These are phyloP conservation scores for Drosophila rufa DNA, from an alignment of 1,140 invertebrate species.

Conservation along the genomic window DNA sequence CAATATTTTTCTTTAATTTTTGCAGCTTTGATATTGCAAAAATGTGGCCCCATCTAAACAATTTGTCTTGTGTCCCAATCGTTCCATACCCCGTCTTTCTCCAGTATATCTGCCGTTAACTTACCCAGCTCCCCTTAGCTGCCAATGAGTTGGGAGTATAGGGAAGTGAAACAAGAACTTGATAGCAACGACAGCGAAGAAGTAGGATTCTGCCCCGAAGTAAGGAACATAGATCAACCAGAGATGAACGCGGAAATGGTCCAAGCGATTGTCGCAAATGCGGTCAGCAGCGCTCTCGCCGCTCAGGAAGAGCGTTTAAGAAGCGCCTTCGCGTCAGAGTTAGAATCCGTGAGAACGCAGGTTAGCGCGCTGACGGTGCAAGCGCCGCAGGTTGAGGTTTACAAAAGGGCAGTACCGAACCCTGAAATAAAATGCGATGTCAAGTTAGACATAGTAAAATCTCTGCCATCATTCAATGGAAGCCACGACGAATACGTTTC, in stretches of 20 bases:
- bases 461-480: slow-evolving; percentile 20
- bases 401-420: slow-evolving; percentile 5
- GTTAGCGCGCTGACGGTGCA: slow-evolving; percentile 6
- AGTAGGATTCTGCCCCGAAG: neutral
- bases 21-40: neutral
- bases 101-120: neutral
- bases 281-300: slow-evolving; percentile 3
- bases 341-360: neutral
- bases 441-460: slow-evolving; percentile 24
- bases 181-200: slow-evolving; percentile 14
- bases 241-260: slow-evolving; percentile 12
- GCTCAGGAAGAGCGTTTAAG: slow-evolving; percentile 1
- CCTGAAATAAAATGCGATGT: slow-evolving; percentile 18
- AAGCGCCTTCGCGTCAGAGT: neutral
- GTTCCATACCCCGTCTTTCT: neutral
- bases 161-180: slow-evolving; percentile 9
- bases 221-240: neutral
- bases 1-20: neutral
- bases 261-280: slow-evolving; percentile 17
- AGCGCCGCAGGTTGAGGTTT: slow-evolving; percentile 8
- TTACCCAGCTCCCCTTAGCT: neutral
- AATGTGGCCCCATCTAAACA: too few species aligned
- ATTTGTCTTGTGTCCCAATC: too few species aligned
- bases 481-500: slow-evolving; percentile 8
- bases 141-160: slow-evolving; percentile 12